phyloP scores from a whole-genome alignment of 2,888 invertebrate species.

The Sisyra terminalis region DNA sequence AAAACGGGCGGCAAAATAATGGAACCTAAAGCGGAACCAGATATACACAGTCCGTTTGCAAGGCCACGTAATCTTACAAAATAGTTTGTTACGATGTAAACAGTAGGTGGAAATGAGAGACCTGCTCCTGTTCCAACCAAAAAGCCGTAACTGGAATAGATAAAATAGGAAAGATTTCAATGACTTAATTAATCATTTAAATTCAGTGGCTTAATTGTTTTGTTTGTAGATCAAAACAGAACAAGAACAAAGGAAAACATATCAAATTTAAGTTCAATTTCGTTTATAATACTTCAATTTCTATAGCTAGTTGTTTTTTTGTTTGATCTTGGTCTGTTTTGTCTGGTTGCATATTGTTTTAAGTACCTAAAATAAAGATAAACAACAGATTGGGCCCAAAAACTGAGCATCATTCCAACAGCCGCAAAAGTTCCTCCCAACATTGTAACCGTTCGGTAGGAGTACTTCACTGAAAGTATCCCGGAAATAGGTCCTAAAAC shows the following conservation, averaged over 20 bases:
- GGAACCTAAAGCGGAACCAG: constrained; percentile 73
- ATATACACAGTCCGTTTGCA: constrained; percentile 78
- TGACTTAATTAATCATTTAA: too few species aligned
- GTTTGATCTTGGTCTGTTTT: too few species aligned
- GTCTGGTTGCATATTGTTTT: background rate
- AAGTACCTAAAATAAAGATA: constrained; percentile 60
- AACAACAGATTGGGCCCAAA: constrained; percentile 60
- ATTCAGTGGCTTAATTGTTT: too few species aligned
- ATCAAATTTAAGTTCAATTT: constrained; percentile 2
- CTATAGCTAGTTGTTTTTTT: too few species aligned
- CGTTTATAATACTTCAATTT: constrained; percentile 2
- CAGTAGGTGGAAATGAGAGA: constrained; percentile 73
- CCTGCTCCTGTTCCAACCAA: constrained; percentile 74
- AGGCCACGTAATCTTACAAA: constrained; percentile 62
- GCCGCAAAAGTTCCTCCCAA: constrained; percentile 70
- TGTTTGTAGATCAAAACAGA: too few species aligned
- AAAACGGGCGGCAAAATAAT: constrained; percentile 70
- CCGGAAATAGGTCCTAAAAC: constrained; percentile 69
- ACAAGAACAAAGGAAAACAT: too few species aligned
- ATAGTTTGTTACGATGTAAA: constrained; percentile 79
- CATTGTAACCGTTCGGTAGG: constrained; percentile 67
- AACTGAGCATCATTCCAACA: constrained; percentile 69
- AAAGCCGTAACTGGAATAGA: constrained; percentile 51
- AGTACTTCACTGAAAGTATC: constrained; percentile 67
- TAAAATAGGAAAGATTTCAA: constrained; percentile 6